Base-by-base conservation (phyloP, 2,797 vertebrate genomes). In the Periparus ater region DNA sequence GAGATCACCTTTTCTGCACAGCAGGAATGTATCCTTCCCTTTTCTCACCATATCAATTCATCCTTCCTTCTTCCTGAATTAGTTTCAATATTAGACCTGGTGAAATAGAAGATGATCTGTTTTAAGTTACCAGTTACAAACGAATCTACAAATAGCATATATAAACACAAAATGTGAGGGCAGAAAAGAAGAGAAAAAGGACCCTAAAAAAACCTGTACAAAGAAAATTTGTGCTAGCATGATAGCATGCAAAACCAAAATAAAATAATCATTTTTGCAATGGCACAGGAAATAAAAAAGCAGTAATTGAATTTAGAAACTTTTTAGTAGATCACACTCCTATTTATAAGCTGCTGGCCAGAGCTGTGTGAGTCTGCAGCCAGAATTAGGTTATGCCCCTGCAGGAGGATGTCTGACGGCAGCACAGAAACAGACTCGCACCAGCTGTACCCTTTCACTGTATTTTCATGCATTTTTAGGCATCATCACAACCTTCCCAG, bases 301-400 rank as follows among this genome's bases (percentile, higher is more conserved):
- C 50, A 95, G 27, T 55, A 75, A 91, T 61, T 76, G 27, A 83
- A 89, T 91, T 89, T 61, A 73, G 55, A 93, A 91, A 82, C 34
- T 40, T 93, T 66, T 79, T 54, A 85, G 44, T 57, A 85, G 48
- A 74, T 92, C 65, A 79, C 20, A 63, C 7, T 85, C 42, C 45
- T 42, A 77, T 86, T 86, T 79, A 45, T 50, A 95, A 96, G 72
- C 36, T 76, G 36, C 79, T 92, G 78, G 62, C 66, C 36, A 70
- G 90, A 96, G 53, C 60, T 78, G 18, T 62, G 30, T 10, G 7
- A 76, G 54, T 82, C 48, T 4, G 12, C 78, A 88, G 55, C 16
- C 67, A 70, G 61, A 95, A 95, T 92, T 96, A 95, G 71, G 93
- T 91, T 94, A 93, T 55, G 23, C 6, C 36, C n/a, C 38, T 78